Evolutionary conservation across 2,113 vertebrate genomes (phyloP).

Genomic region (Hyla sarda): DNA sequence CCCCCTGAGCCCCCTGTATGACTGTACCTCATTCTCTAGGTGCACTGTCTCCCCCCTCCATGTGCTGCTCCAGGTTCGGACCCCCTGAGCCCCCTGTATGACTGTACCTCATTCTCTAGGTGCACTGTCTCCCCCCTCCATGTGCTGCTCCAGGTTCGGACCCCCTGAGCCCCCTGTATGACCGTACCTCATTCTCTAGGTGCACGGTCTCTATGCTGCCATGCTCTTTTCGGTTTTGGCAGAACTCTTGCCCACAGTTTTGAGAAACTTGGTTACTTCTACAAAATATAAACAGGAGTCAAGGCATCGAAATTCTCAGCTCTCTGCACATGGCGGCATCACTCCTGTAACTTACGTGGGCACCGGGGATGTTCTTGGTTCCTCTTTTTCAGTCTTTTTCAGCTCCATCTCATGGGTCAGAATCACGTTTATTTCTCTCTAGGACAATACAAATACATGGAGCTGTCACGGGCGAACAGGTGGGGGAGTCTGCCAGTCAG

Average conservation of each 20-base stretch:
- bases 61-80: too few relatives aligned
- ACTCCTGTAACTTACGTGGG: background rate
- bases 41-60: too few relatives aligned
- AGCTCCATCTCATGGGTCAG: background rate
- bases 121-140: too few relatives aligned
- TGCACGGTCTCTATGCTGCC: conserved; percentile 64
- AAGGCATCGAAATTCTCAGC: background rate
- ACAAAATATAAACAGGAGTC: background rate
- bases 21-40: too few relatives aligned
- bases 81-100: too few relatives aligned
- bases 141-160: background rate
- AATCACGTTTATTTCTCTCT: background rate
- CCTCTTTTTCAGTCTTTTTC: background rate
- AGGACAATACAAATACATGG: background rate
- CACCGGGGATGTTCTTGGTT: background rate
- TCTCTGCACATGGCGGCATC: background rate
- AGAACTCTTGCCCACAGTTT: conserved; percentile 77
- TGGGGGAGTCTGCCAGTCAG: too few relatives aligned
- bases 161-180: background rate
- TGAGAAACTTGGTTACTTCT: conserved; percentile 73
- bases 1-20: too few relatives aligned
- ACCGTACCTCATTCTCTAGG: conserved; percentile 75
- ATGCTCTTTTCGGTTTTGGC: conserved; percentile 60
- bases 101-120: too few relatives aligned
- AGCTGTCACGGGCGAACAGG: background rate